Conservation (phyloP, 1,140 invertebrate species). For the Philaenus spumarius region DNA sequence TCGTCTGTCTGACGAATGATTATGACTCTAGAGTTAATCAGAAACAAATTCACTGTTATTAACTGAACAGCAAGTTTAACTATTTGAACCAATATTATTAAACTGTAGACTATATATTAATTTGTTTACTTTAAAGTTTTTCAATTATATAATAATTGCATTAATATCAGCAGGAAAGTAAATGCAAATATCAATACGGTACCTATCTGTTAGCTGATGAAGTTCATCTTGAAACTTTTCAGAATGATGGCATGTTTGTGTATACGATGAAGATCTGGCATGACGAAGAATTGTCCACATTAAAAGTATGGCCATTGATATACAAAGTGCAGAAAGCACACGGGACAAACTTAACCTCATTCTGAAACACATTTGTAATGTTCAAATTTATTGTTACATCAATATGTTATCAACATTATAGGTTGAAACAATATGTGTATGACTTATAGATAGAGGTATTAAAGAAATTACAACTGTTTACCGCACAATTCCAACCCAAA, state of each 20-base stretch:
- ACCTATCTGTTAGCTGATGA: slow-evolving; percentile 28
- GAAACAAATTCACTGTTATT: no score
- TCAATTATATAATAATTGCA: not conserved
- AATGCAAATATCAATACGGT: not conserved
- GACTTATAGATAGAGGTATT: no score
- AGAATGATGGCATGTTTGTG: slow-evolving; percentile 31
- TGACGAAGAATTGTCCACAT: slow-evolving; percentile 18
- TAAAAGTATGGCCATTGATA: slow-evolving; percentile 7
- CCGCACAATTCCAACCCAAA: no score
- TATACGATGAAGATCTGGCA: slow-evolving; percentile 22
- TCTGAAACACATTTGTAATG: slow-evolving; percentile 7
- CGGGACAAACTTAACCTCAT: slow-evolving; percentile 22
- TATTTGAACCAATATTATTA: not conserved
- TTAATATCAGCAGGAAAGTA: not conserved
- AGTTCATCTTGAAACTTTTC: slow-evolving; percentile 29
- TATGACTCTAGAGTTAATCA: no score
- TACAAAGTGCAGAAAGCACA: slow-evolving; percentile 2
- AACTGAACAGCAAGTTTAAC: not conserved
- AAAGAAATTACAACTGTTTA: no score
- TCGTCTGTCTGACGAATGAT: no score
- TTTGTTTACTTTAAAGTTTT: not conserved
- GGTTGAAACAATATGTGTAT: no score
- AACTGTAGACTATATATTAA: not conserved
- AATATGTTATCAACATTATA: no score
- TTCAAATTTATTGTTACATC: no score